phyloP scores from a whole-genome alignment of 2,113 vertebrate species.

The Plotosus lineatus region DNA sequence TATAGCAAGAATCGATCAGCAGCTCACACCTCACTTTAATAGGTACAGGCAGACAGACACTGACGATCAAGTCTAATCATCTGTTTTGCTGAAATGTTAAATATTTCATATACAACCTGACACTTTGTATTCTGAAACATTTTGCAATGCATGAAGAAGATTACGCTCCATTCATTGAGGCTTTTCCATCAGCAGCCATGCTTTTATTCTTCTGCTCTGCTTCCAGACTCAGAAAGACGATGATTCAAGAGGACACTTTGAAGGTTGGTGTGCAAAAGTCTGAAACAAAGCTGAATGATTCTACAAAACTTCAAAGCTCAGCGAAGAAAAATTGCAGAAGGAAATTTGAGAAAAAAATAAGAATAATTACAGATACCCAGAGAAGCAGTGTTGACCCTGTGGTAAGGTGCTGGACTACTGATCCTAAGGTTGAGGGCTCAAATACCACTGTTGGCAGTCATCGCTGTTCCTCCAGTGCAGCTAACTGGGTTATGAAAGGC shows the following conservation, averaged over 20 bases:
- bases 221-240: background rate
- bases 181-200: slow-evolving; percentile 11
- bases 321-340: background rate
- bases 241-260: background rate
- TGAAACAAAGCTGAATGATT: background rate
- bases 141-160: slow-evolving; percentile 10
- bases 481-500: no score
- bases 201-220: background rate
- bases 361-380: background rate
- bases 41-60: background rate
- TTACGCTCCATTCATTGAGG: slow-evolving; percentile 14
- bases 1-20: background rate
- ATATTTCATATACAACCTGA: slow-evolving; percentile 10
- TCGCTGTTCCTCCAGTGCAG: no score
- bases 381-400: no score
- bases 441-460: no score
- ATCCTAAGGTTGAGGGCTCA: no score
- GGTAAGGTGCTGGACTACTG: no score
- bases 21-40: background rate
- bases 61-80: background rate
- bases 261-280: slow-evolving; percentile 8
- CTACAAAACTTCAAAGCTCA: background rate
- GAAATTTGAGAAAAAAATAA: background rate
- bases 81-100: slow-evolving; percentile 2
- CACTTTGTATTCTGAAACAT: background rate